A percentile compares a stretch with the other conserved stretches of the same genome.
Evolutionary conservation across 1,140 invertebrate genomes (phyloP).

Genomic region (Bactericera cockerelli): DNA sequence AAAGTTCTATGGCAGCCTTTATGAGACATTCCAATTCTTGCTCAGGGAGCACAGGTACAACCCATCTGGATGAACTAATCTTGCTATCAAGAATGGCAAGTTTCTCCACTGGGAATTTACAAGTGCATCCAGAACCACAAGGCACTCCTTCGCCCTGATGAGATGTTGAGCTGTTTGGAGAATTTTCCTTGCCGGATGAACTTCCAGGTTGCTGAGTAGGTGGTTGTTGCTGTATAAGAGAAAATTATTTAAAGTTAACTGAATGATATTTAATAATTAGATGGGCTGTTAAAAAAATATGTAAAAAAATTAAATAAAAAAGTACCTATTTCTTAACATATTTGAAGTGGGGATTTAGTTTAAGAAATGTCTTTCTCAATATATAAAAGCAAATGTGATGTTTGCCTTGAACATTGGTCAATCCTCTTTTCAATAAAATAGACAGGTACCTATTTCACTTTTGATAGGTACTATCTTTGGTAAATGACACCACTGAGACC

Average conservation of each 20-base stretch:
- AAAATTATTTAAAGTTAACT: background rate
- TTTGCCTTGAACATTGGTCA: background rate
- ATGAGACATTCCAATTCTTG: conserved; percentile 87
- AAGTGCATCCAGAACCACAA: background rate
- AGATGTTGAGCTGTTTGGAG: conserved; percentile 29
- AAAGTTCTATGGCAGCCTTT: conserved; percentile 74
- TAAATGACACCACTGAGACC: no score
- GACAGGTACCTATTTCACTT: no score
- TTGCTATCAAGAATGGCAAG: conserved; percentile 82
- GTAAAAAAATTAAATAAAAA: no score
- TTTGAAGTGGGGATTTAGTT: background rate
- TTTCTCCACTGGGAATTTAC: conserved; percentile 68
- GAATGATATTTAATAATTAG: background rate
- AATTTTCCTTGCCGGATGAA: conserved; percentile 29
- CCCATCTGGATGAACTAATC: conserved; percentile 87
- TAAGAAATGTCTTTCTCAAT: background rate
- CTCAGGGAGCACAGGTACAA: conserved; percentile 89
- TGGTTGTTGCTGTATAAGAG: background rate
- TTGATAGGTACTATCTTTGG: no score
- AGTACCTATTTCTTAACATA: no score
- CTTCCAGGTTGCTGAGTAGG: conserved; percentile 20
- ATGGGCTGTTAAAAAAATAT: no score
- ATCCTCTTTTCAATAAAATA: no score
- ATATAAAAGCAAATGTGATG: background rate
- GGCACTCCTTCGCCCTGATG: conserved; percentile 35